phyloP scores from a whole-genome alignment of 2,113 vertebrate species.

The Sphyrna mokarran region DNA sequence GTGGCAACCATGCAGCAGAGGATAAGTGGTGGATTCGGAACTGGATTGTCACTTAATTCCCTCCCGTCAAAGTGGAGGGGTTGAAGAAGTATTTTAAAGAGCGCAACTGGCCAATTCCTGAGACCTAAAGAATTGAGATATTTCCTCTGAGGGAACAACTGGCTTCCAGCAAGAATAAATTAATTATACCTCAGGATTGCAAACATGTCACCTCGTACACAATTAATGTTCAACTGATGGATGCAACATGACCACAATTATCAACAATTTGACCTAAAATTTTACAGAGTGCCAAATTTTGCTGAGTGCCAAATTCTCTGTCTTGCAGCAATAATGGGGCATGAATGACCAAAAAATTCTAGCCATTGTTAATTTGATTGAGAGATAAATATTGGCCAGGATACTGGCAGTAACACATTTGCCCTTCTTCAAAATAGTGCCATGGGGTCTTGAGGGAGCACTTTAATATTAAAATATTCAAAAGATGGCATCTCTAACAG shows the following conservation, averaged over 20 bases:
- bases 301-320: too few species aligned
- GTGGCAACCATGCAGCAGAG: constrained; percentile 57
- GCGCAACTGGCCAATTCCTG: constrained; percentile 65
- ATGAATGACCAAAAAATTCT: too few species aligned
- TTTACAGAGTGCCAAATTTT: neutral
- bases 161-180: neutral
- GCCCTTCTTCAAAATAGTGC: too few species aligned
- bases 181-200: neutral
- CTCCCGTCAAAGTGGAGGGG: constrained; percentile 64
- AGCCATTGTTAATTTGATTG: too few species aligned
- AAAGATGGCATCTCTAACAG: too few species aligned
- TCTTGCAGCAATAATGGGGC: too few species aligned
- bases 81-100: constrained; percentile 72
- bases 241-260: neutral
- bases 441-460: too few species aligned
- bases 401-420: too few species aligned
- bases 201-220: neutral
- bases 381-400: too few species aligned
- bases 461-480: too few species aligned
- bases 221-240: neutral
- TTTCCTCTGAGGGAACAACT: neutral
- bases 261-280: neutral
- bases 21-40: constrained; percentile 87
- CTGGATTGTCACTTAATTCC: constrained; percentile 80
- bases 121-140: constrained; percentile 40